Conservation (phyloP, 2,113 vertebrate species). For the Salvelinus alpinus region DNA sequence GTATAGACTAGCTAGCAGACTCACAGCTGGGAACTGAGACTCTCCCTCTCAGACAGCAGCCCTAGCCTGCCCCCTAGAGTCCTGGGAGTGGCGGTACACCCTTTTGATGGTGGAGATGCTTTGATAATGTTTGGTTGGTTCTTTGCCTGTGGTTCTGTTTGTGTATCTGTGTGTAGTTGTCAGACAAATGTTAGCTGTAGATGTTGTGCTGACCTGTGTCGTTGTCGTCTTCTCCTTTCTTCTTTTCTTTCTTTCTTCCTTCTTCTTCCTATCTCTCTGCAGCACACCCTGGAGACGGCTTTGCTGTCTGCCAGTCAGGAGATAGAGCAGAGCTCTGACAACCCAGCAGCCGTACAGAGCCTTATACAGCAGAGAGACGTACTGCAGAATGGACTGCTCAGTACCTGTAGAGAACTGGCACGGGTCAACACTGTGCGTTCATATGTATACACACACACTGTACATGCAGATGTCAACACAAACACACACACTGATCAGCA, state of each 20-base stretch:
- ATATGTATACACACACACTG: not conserved
- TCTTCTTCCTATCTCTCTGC: not conserved
- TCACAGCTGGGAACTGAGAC: too few species aligned
- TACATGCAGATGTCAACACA: not conserved
- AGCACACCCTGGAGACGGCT: constrained; percentile 97
- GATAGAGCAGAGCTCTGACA: constrained; percentile 88
- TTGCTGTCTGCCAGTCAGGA: constrained; percentile 94
- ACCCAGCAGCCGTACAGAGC: constrained; percentile 78
- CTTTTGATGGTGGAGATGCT: too few species aligned
- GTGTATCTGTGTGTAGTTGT: not conserved
- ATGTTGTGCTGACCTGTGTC: not conserved
- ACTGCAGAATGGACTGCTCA: constrained; percentile 90
- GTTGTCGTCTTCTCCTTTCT: not conserved
- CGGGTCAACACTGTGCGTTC: constrained; percentile 82
- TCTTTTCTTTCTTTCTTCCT: not conserved
- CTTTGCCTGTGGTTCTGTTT: not conserved
- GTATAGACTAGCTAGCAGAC: too few species aligned
- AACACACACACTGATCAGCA: not conserved
- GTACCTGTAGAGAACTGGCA: constrained; percentile 90
- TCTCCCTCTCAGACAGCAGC: too few species aligned
- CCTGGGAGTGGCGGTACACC: too few species aligned
- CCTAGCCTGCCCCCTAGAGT: too few species aligned
- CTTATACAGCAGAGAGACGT: constrained; percentile 91
- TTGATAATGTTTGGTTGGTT: not conserved
- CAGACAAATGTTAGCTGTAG: too few species aligned